Evolutionary conservation across 64 coral and sea anemone genomes (phyloP).

Genomic region (Montipora sp.): DNA sequence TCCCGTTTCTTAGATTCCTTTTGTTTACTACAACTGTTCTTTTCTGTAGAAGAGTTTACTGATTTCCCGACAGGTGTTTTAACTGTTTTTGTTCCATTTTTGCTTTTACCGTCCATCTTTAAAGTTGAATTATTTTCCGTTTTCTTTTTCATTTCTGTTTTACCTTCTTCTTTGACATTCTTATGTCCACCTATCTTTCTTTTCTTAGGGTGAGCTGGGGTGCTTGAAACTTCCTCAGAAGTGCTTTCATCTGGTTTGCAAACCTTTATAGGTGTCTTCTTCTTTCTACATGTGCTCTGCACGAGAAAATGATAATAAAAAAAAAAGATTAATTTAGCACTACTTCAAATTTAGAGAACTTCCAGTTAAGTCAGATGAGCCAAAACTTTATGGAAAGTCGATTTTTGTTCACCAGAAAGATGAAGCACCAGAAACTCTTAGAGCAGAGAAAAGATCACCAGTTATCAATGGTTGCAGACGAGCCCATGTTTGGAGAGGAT

Average conservation of each 20-base stretch:
- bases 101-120: not conserved
- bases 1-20: not conserved
- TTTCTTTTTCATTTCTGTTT: not conserved
- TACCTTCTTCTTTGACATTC: not conserved
- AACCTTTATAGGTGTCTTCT: not conserved
- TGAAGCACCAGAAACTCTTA: too few relatives aligned
- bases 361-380: too few relatives aligned
- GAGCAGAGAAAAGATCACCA: too few relatives aligned
- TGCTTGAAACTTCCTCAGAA: not conserved
- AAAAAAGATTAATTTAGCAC: too few relatives aligned
- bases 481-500: too few relatives aligned
- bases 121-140: not conserved
- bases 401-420: too few relatives aligned
- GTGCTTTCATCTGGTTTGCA: not conserved
- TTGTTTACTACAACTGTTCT: not conserved
- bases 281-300: not conserved
- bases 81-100: not conserved
- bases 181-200: not conserved
- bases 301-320: too few relatives aligned
- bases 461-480: too few relatives aligned
- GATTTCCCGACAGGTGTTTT: not conserved
- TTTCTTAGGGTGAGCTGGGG: not conserved
- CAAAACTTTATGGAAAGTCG: too few relatives aligned
- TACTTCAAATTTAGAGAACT: too few relatives aligned
- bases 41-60: not conserved